Evolutionary conservation across 2,888 invertebrate species (phyloP).

Genomic region (Nymphalis urticae): DNA sequence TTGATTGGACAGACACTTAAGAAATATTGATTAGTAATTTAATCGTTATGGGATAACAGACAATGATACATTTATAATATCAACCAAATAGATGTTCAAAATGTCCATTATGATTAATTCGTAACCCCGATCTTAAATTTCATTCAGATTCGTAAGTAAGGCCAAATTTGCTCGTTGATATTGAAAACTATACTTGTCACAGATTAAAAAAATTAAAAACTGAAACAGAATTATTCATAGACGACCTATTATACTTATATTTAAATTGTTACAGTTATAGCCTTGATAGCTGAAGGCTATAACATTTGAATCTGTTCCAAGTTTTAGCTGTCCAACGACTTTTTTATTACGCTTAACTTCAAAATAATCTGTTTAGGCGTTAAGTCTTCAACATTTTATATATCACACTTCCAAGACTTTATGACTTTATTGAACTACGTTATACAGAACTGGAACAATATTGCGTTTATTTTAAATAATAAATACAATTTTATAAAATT

Average conservation of each 20-base stretch:
- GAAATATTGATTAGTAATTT: too few species aligned
- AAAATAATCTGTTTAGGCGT: slow-evolving; percentile 15
- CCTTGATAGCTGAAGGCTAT: slow-evolving; percentile 18
- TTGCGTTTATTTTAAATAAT: too few species aligned
- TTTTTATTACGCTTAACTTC: slow-evolving; percentile 28
- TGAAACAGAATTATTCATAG: not conserved
- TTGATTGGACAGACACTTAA: too few species aligned
- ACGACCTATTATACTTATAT: slow-evolving; percentile 13
- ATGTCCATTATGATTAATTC: too few species aligned
- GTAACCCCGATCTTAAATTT: too few species aligned
- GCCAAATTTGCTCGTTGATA: not conserved
- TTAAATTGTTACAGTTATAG: slow-evolving; percentile 17
- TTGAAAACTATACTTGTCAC: not conserved
- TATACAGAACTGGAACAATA: not conserved
- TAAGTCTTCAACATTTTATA: slow-evolving; percentile 7
- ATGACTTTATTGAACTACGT: not conserved
- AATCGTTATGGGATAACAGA: too few species aligned
- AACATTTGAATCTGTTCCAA: slow-evolving; percentile 29
- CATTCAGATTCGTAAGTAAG: too few species aligned
- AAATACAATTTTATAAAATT: too few species aligned
- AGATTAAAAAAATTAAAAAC: not conserved
- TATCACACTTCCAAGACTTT: not conserved
- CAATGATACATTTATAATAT: too few species aligned
- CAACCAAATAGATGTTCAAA: too few species aligned
- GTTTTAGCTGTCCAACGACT: slow-evolving; percentile 23